Evolutionary conservation across 2,113 vertebrate species (phyloP), one percentile per base, ranked within the genome.

Genomic region (Sterrhoptilus dennistouni): DNA sequence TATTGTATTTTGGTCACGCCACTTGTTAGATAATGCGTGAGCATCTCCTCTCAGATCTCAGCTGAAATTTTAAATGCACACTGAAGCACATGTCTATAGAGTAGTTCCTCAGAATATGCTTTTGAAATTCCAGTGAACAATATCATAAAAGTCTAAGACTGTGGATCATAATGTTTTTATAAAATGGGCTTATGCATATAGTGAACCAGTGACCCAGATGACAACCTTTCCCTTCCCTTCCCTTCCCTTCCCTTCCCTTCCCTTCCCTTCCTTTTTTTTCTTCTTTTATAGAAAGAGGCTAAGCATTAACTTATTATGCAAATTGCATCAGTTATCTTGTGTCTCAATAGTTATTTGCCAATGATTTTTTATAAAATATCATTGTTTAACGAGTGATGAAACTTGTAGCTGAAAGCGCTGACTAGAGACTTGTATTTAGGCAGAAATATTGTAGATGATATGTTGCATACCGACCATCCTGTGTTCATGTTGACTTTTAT

Each of bases 1-100:
- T 96, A 91, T 65, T 87, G 49, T 89, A 89, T 93, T 97, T 95
- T 84, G 65, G 87, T 91, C 87, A 91, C 1, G 6, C 69, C 89
- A 14, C 56, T 91, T 95, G 59, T 93, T 94, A 96, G 80, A 84
- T 82, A 95, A 89, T 87, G 28, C 52, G 76, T 65, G 49, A 91
- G 57, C 61, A 71, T 84, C 69, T 61, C 36, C 56, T 70, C 49
- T 79, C 33, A 87, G 60, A 87, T 84, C 64, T 87, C 61, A 79
- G 52, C 15, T 79, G 53, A 91, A 84, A 76, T 69, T 53, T 71
- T 84, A 76, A 87, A 79, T 79, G 74, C 23, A 40, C 11, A 45
- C 29, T n/a, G 44, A 94, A 84, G 18, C 42, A 47, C 33, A 24
- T 13, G 14, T 27, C 44, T 79, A 29, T 19, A 68, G 45, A 91